Conservation (phyloP, 1,140 invertebrate species). For the Tyrophagus putrescentiae region DNA sequence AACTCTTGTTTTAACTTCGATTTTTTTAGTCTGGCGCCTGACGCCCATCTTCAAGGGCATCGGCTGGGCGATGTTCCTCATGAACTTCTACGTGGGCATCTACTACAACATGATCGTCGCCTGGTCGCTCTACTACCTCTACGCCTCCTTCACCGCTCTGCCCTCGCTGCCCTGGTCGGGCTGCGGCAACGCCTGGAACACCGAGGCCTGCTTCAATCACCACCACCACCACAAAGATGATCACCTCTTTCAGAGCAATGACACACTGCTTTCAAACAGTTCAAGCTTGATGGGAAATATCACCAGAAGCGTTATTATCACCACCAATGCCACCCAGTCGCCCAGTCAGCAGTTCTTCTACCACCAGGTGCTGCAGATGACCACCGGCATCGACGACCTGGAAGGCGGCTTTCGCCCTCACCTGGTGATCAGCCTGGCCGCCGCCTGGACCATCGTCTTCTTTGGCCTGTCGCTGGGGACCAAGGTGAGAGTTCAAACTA, state of each 20-base stretch:
- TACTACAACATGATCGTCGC: slow-evolving; percentile 46
- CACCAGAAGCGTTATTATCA: background rate
- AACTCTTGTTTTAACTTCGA: background rate
- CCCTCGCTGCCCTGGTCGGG: slow-evolving; percentile 35
- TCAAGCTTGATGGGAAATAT: too few species aligned
- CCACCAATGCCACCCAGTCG: slow-evolving; percentile 19
- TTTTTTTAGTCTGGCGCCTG: slow-evolving; percentile 40
- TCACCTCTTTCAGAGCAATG: slow-evolving; percentile 32
- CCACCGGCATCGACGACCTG: slow-evolving; percentile 60
- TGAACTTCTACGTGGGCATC: slow-evolving; percentile 35
- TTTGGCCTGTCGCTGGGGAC: slow-evolving; percentile 93
- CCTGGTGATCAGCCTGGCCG: slow-evolving; percentile 75
- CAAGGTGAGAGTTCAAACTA: slow-evolving; percentile 93
- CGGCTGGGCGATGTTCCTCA: slow-evolving; percentile 32
- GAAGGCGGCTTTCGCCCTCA: slow-evolving; percentile 77
- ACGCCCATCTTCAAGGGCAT: slow-evolving; percentile 44
- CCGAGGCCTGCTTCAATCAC: slow-evolving; percentile 23
- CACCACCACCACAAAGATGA: slow-evolving; percentile 22
- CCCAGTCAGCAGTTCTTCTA: slow-evolving; percentile 30
- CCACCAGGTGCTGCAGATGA: slow-evolving; percentile 57
- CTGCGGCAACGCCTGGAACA: slow-evolving; percentile 39
- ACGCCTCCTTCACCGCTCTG: slow-evolving; percentile 32
- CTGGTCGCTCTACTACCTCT: slow-evolving; percentile 42
- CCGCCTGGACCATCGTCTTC: slow-evolving; percentile 88
- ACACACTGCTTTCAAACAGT: too few species aligned